Evolutionary conservation across 2,113 vertebrate species (phyloP), one percentile per base, ranked within the genome.

Genomic region (Corythornis cristatus): DNA sequence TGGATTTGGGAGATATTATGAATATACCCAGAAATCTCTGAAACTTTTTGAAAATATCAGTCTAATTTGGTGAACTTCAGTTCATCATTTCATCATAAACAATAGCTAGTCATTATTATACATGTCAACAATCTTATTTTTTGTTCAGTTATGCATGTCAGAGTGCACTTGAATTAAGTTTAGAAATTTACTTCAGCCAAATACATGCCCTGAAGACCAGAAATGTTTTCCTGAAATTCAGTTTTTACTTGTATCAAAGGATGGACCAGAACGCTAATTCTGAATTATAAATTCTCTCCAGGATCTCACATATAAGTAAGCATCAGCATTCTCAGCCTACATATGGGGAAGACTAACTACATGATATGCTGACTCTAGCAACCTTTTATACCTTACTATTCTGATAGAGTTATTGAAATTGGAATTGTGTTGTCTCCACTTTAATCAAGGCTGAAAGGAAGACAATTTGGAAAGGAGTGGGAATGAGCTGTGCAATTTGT

Each of bases 391-490:
- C n/a, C 11, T 75, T 84, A 25, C 25, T 83, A 17, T 82, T 88
- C n/a, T 2, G 2, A 54, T 7, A 68, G 42, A 80, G 26, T 89
- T 96, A 86, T 78, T 90, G 86, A 89, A 96, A 96, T 86, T 60
- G 43, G 65, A 89, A 92, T 86, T 82, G 80, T 57, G 42, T 64
- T 79, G 61, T 90, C 61, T 89, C 33, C 37, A 61, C 57, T 88
- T 94, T 94, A 93, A 92, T 82, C 80, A 84, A 88, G 33, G 45
- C 65, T 82, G 62, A 93, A 90, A 94, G 66, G 71, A 92, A 90
- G 92, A 92, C 80, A 68, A 79, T 86, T 58, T 78, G 19, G 73
- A 67, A 89, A 72, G 40, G 40, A 93, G 26, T 67, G 40, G 61
- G 92, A 92, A 94, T 65, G 48, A 93, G 8, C 61, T 90, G n/a